A percentile compares a stretch with the other conserved stretches of the same genome.
Conservation (phyloP, 2,113 vertebrate genomes). For the Lophotis ruficrista region DNA sequence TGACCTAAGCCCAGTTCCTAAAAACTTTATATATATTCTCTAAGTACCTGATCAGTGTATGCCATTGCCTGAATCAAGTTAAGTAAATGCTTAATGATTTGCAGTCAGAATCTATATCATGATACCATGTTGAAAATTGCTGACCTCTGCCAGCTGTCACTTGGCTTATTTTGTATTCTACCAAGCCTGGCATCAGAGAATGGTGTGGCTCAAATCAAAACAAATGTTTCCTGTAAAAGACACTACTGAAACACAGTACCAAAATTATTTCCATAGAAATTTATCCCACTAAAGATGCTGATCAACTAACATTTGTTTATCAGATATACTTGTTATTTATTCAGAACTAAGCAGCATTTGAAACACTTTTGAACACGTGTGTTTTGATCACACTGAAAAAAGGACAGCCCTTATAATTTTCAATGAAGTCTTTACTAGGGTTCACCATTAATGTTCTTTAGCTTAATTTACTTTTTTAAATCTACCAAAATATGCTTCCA, state of each 20-base stretch:
- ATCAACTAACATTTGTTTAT: not conserved
- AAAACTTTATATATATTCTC: not conserved
- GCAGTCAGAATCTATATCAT: not conserved
- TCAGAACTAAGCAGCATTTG: not conserved
- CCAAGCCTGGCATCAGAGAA: not conserved
- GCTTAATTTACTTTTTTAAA: not conserved
- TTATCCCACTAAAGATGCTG: not conserved
- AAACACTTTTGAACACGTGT: not conserved
- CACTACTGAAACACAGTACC: not conserved
- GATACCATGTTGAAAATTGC: not conserved
- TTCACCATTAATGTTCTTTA: not conserved
- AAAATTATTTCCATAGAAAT: not conserved
- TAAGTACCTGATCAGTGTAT: not conserved
- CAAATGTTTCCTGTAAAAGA: not conserved
- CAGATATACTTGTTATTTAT: not conserved
- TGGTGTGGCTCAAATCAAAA: not conserved
- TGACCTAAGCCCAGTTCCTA: not conserved
- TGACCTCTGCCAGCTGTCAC: not conserved
- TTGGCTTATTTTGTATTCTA: not conserved
- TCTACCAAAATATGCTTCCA: not conserved
- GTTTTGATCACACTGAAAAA: not conserved
- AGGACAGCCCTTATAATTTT: not conserved
- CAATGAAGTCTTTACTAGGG: not conserved
- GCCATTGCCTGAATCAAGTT: not conserved
- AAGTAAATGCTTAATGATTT: not conserved